Evolutionary conservation across 2,113 vertebrate genomes (phyloP).

Genomic region (Fulica atra): DNA sequence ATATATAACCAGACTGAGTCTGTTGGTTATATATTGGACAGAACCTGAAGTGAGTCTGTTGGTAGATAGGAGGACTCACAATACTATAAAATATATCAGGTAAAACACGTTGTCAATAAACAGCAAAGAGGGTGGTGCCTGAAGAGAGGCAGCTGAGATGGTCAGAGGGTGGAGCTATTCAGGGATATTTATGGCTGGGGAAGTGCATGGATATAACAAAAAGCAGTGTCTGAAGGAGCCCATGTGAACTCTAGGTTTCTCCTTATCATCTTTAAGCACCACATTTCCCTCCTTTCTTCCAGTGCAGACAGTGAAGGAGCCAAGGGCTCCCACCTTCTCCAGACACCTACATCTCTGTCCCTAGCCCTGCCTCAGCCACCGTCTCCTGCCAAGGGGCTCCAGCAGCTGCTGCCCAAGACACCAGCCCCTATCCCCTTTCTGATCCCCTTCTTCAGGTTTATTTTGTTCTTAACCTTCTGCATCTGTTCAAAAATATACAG

Average conservation of each 20-base stretch:
- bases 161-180: not conserved
- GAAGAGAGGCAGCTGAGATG: not conserved
- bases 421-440: rapidly evolving
- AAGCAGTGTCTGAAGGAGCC: not conserved
- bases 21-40: no score
- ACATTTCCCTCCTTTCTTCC: not conserved
- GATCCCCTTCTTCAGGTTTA: not conserved
- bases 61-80: not conserved
- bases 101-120: not conserved
- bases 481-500: not conserved
- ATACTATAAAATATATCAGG: not conserved
- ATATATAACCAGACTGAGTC: not conserved
- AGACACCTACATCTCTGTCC: not conserved
- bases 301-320: not conserved
- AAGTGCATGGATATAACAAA: not conserved
- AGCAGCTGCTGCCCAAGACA: rapidly evolving
- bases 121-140: not conserved
- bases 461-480: not conserved
- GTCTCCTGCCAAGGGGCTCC: not conserved
- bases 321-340: not conserved
- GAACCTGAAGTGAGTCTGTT: no score
- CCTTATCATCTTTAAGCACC: not conserved
- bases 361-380: not conserved
- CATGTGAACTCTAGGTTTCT: not conserved
- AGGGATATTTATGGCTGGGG: not conserved